Evolutionary conservation across 2,888 invertebrate species (phyloP).

Genomic region (Pachliopta kotzebuea): DNA sequence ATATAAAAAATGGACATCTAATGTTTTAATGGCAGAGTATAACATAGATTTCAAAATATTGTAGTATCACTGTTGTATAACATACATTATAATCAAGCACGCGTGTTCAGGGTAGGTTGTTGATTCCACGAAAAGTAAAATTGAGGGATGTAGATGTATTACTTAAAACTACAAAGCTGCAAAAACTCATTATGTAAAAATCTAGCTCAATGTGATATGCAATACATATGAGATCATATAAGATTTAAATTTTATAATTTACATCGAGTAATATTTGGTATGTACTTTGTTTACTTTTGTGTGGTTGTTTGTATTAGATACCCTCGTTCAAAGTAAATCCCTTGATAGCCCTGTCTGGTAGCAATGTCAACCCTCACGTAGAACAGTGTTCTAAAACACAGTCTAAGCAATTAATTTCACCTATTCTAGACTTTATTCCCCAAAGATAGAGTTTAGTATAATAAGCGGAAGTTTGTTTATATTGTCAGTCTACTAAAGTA

Average conservation of each 20-base stretch:
- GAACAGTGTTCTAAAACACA: slow-evolving; percentile 38
- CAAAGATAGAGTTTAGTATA: neutral
- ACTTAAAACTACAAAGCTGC: too few species aligned
- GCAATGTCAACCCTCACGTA: slow-evolving; percentile 65
- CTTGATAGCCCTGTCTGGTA: slow-evolving; percentile 72
- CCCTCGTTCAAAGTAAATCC: slow-evolving; percentile 71
- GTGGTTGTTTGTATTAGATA: slow-evolving; percentile 56
- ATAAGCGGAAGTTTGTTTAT: slow-evolving; percentile 10
- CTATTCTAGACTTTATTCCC: slow-evolving; percentile 37
- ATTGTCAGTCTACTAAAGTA: slow-evolving; percentile 43
- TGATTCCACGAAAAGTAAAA: too few species aligned
- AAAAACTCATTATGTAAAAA: too few species aligned
- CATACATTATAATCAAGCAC: neutral
- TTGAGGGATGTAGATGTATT: too few species aligned
- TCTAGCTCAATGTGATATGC: too few species aligned
- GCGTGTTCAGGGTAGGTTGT: too few species aligned
- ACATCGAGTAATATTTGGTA: slow-evolving; percentile 19
- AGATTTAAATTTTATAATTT: neutral
- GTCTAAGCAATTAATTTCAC: neutral
- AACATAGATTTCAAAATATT: too few species aligned
- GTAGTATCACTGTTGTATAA: neutral
- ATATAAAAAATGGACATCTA: neutral
- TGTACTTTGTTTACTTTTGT: slow-evolving; percentile 55
- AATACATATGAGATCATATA: neutral
- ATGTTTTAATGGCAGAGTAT: too few species aligned